Evolutionary conservation across 1,140 invertebrate species (phyloP).

Genomic region (Drosophila repletoides): DNA sequence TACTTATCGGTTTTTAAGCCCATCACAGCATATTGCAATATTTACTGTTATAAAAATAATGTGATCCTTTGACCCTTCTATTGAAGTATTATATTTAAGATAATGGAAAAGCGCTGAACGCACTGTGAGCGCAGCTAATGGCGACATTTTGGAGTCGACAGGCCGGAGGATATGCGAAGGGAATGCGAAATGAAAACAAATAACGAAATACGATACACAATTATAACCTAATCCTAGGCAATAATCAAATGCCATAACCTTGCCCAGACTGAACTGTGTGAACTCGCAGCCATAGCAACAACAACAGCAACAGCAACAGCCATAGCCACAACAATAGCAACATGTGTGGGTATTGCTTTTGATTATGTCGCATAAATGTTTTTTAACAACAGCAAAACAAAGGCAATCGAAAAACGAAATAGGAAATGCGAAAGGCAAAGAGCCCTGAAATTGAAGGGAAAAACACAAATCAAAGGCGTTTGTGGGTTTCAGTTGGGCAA

Average conservation of each 20-base stretch:
- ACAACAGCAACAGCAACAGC: background rate
- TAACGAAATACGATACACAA: conserved; percentile 74
- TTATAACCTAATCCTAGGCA: conserved; percentile 73
- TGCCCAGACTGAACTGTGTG: conserved; percentile 26
- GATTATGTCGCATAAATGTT: conserved; percentile 75
- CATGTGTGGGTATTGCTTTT: conserved; percentile 32
- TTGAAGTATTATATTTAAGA: too few relatives aligned
- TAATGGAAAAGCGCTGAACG: background rate
- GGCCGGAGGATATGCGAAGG: background rate
- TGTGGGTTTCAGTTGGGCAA: conserved; percentile 41
- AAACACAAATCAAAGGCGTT: conserved; percentile 61
- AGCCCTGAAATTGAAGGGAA: conserved; percentile 45
- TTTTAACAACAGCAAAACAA: conserved; percentile 76
- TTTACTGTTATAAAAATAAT: conserved; percentile 25
- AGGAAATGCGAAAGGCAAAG: conserved; percentile 5
- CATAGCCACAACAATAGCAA: conserved; percentile 35
- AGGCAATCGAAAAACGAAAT: conserved; percentile 56
- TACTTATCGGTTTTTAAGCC: conserved; percentile 43
- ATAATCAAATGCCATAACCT: conserved; percentile 73
- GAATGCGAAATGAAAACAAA: conserved; percentile 67
- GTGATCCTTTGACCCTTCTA: too few relatives aligned
- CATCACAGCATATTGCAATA: conserved; percentile 53
- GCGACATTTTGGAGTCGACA: background rate
- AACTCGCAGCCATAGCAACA: conserved; percentile 25
- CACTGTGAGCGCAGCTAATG: conserved; percentile 26